These are phyloP conservation scores for Serripes groenlandicus DNA, from an alignment of 2,888 invertebrate species.

Conservation along the genomic window DNA sequence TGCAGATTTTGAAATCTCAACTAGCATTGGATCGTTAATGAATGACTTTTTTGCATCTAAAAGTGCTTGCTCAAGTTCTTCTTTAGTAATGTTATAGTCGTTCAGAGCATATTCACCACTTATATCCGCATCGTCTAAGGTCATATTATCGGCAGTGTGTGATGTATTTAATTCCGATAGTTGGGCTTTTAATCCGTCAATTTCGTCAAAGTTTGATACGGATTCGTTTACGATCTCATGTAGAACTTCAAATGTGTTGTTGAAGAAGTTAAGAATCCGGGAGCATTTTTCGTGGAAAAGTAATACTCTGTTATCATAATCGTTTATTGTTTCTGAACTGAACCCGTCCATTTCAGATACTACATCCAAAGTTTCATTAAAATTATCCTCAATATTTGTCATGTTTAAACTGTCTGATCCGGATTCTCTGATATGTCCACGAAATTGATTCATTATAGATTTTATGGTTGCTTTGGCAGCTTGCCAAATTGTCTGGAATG, in stretches of 20 bases:
- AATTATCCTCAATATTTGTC: not conserved
- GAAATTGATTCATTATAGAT: conserved; percentile 14
- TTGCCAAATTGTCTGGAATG: conserved; percentile 53
- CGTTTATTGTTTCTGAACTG: not conserved
- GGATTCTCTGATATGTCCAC: not conserved
- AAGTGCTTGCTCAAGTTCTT: conserved; percentile 31
- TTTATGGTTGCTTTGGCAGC: conserved; percentile 53
- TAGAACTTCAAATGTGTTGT: conserved; percentile 17
- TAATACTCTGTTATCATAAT: conserved; percentile 37
- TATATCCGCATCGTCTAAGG: conserved; percentile 30
- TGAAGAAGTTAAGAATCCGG: conserved; percentile 23
- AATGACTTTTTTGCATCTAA: conserved; percentile 20
- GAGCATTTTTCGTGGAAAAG: conserved; percentile 44
- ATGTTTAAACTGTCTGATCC: not conserved
- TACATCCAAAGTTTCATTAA: conserved; percentile 1
- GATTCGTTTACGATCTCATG: conserved; percentile 35
- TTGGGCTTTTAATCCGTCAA: not conserved
- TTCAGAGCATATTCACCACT: conserved; percentile 22
- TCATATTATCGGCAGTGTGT: conserved; percentile 5
- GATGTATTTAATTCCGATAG: not conserved
- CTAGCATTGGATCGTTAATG: conserved; percentile 33
- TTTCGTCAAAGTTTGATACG: conserved; percentile 9
- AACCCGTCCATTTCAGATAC: not conserved
- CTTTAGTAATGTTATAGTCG: conserved; percentile 48
- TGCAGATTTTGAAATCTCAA: not conserved